A percentile compares a stretch with the other conserved stretches of the same genome.
These are phyloP conservation scores for Lithophane ornitopus DNA, from an alignment of 2,888 invertebrate species.

Conservation along the genomic window DNA sequence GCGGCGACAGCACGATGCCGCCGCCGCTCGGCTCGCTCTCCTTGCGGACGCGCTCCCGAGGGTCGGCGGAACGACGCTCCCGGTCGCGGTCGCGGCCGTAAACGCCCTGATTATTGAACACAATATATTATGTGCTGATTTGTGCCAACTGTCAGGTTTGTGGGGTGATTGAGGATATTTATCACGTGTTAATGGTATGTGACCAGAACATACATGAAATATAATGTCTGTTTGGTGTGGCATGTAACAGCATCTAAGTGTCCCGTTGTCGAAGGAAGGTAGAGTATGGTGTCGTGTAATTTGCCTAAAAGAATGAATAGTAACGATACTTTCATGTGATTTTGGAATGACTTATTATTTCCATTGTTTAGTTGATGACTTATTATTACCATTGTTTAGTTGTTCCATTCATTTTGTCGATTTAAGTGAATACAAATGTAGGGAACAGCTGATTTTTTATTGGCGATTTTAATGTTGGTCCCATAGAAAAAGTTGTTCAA, in stretches of 20 bases:
- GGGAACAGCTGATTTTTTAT: no score
- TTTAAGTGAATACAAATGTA: no score
- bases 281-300: not conserved
- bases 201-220: not conserved
- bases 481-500: no score
- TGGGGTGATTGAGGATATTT: not conserved
- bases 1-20: conserved; percentile 96
- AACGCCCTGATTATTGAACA: conserved; percentile 71
- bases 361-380: not conserved
- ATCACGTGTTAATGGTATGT: not conserved
- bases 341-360: not conserved
- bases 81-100: conserved; percentile 81
- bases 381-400: no score
- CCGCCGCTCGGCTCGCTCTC: conserved; percentile 92
- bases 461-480: no score
- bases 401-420: no score
- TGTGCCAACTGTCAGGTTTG: not conserved
- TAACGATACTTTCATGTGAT: not conserved
- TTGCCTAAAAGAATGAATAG: not conserved
- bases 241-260: not conserved
- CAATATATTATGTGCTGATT: not conserved
- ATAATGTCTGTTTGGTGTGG: not conserved
- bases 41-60: conserved; percentile 94
- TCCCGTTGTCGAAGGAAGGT: not conserved
- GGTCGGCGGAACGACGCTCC: conserved; percentile 91